phyloP scores from a whole-genome alignment of 2,797 vertebrate genomes.

The Sebastes reedi region DNA sequence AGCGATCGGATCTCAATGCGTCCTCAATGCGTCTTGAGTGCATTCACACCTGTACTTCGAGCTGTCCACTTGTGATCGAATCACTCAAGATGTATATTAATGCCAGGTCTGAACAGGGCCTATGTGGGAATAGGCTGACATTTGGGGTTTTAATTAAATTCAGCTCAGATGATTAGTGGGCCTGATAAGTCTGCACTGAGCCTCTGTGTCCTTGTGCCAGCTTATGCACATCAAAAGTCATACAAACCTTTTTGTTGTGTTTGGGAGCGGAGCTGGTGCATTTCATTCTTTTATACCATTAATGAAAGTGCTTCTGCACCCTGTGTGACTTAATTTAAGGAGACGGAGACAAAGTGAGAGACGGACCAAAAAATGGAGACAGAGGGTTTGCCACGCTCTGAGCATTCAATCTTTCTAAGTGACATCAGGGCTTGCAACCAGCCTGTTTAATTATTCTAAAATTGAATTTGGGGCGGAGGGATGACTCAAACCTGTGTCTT shows the following conservation, averaged over 20 bases:
- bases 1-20: not conserved
- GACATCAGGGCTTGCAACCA: constrained; percentile 36
- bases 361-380: constrained; percentile 27
- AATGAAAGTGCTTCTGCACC: constrained; percentile 44
- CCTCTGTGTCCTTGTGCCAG: constrained; percentile 31
- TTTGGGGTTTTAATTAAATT: constrained; percentile 72
- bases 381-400: constrained; percentile 21
- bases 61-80: not conserved
- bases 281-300: constrained; percentile 48
- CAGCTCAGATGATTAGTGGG: constrained; percentile 58
- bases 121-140: constrained; percentile 42
- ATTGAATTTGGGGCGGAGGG: constrained; percentile 57
- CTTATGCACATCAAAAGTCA: constrained; percentile 31
- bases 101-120: not conserved
- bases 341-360: constrained; percentile 40
- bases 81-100: not conserved
- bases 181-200: constrained; percentile 46
- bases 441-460: constrained; percentile 70
- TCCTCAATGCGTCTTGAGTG: not conserved
- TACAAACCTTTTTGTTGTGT: constrained; percentile 22
- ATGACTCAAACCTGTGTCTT: constrained; percentile 66
- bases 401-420: constrained; percentile 63
- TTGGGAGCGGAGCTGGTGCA: constrained; percentile 17
- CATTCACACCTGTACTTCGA: not conserved
- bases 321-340: constrained; percentile 26